A percentile compares a stretch with the other conserved stretches of the same genome.
phyloP scores from a whole-genome alignment of 2,113 vertebrate species.

The Talpa occidentalis region DNA sequence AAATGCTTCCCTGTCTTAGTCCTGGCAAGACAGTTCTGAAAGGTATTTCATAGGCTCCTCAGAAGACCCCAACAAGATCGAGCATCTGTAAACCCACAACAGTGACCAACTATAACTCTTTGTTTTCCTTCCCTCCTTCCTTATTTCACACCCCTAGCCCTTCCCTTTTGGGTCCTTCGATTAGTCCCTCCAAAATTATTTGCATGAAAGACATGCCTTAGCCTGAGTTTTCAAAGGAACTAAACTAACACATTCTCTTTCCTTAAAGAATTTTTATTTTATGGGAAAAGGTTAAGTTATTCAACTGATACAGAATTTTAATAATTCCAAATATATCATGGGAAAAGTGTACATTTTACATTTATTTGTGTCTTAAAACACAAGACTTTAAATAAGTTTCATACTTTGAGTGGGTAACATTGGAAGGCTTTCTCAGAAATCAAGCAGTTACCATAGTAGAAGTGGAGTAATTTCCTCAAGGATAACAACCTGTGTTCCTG shows the following conservation, averaged over 20 bases:
- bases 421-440: neutral
- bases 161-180: neutral
- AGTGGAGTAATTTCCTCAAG: neutral
- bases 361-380: neutral
- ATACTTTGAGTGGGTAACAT: neutral
- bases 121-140: neutral
- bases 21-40: neutral
- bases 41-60: neutral
- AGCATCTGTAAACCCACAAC: neutral
- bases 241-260: neutral
- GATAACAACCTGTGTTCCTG: neutral
- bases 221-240: neutral
- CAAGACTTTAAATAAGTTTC: neutral
- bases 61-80: neutral
- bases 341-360: neutral
- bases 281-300: neutral
- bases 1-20: neutral
- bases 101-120: neutral
- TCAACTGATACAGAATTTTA: neutral
- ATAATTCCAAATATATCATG: neutral
- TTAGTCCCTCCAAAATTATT: neutral
- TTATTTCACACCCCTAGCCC: neutral
- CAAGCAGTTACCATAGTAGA: neutral
- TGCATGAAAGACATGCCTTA: neutral
- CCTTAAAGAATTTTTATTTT: neutral